Conservation (phyloP, 2,113 vertebrate genomes). For the Rhineura floridana region DNA sequence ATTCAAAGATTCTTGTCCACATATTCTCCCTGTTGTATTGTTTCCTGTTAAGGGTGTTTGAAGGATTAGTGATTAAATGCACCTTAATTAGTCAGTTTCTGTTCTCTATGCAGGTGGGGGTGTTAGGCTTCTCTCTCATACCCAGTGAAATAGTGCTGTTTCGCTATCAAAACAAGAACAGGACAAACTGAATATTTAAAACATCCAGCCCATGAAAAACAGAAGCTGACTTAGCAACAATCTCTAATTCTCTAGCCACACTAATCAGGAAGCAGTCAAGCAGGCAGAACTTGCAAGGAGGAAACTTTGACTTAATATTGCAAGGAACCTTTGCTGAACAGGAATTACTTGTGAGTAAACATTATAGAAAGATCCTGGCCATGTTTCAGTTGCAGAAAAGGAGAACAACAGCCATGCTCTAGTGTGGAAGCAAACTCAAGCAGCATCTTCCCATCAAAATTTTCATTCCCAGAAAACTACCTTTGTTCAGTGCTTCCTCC, state of each 20-base stretch:
- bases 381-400: neutral
- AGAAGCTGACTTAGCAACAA: neutral
- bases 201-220: neutral
- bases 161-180: neutral
- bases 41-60: neutral
- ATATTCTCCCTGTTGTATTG: neutral
- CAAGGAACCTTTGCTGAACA: neutral
- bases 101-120: neutral
- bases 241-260: neutral
- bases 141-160: neutral
- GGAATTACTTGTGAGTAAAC: neutral
- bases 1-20: neutral
- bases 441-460: neutral
- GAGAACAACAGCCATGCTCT: neutral
- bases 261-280: neutral
- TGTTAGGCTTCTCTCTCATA: neutral
- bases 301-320: neutral
- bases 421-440: neutral
- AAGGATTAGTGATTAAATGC: neutral
- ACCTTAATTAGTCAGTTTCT: neutral
- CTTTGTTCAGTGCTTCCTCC: neutral
- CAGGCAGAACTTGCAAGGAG: neutral
- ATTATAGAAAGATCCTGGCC: neutral
- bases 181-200: neutral
- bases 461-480: neutral